Evolutionary conservation across 2,888 invertebrate species (phyloP).

Genomic region (Eilema griseolum): DNA sequence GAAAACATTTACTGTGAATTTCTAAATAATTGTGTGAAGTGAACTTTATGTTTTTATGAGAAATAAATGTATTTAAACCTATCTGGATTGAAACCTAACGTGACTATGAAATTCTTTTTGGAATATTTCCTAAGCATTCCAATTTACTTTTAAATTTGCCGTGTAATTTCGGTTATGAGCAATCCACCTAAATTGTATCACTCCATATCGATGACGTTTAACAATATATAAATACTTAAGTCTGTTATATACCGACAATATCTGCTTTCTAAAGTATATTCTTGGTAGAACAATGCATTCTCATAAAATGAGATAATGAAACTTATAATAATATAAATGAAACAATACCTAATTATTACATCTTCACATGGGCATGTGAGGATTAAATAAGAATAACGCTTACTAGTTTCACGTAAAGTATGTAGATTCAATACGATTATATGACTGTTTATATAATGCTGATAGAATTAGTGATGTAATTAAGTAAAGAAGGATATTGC

Average conservation of each 20-base stretch:
- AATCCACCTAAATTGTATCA: neutral
- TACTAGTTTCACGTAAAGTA: neutral
- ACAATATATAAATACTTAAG: neutral
- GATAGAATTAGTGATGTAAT: neutral
- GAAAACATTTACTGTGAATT: no score
- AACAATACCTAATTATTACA: slow-evolving; percentile 9
- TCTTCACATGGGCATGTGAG: slow-evolving; percentile 6
- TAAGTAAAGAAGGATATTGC: neutral
- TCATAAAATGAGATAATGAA: neutral
- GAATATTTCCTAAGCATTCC: slow-evolving; percentile 15
- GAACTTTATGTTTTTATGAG: no score
- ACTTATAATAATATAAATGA: neutral
- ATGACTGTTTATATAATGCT: neutral
- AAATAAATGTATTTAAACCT: slow-evolving; percentile 64
- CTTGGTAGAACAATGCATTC: neutral
- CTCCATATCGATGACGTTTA: neutral
- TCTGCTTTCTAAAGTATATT: neutral
- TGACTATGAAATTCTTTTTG: slow-evolving; percentile 36
- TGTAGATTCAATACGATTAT: slow-evolving; percentile 2
- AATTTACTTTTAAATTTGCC: slow-evolving; percentile 19
- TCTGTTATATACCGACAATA: neutral
- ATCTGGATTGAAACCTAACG: slow-evolving; percentile 58
- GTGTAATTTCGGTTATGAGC: slow-evolving; percentile 6
- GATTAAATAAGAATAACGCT: slow-evolving; percentile 1
- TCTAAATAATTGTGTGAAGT: no score